Evolutionary conservation across 2,113 vertebrate genomes (phyloP), one percentile per base, ranked within the genome.

Genomic region (Collichthys lucidus): DNA sequence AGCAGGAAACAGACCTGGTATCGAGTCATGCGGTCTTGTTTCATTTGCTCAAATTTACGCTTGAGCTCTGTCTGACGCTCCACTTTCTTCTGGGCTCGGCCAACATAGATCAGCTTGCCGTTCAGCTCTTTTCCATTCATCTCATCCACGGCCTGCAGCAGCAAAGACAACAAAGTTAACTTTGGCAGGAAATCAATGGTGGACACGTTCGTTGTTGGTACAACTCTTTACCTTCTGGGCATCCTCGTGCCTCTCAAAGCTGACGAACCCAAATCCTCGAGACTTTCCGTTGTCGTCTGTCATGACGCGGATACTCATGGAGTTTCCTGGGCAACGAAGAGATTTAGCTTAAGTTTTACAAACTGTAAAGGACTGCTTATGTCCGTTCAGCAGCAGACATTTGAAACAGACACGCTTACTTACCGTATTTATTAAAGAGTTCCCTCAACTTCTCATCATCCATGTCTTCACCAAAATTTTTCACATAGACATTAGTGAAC

Each of bases 111-210:
- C 82, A 96, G 96, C 90, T 97, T 99, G 68, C 98, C 98, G 57
- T 98, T 98, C 60, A 99, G 80, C 87, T 99, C 98, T 82, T 98
- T 99, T 20, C 97, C 98, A 29, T 99, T 99, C 97, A 99, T 99
- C 85, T 99, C 98, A 91, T 99, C 97, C 71, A 99, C 98, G 31
- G 97, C 98, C 98, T 99, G 77, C 16, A 35, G 65, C 1, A 40
- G 35, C 44, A 72, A 49, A 8, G 11, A 70, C 69, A 53, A 57
- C 1, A 0, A 11, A 74, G 75, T 42, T 20, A 65, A 2, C n/a
- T 24, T 7, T 3, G 22, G 5, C 5, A 12, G 8, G 16, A 57
- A n/a, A 20, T 9, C 1, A n/a, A 17, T 11, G 2, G 17, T 9
- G 0, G 22, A 29, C 11, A n/a, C 24, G 20, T 60, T 17, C 12